Evolutionary conservation across 2,888 invertebrate genomes (phyloP).

Genomic region (Labia minor): DNA sequence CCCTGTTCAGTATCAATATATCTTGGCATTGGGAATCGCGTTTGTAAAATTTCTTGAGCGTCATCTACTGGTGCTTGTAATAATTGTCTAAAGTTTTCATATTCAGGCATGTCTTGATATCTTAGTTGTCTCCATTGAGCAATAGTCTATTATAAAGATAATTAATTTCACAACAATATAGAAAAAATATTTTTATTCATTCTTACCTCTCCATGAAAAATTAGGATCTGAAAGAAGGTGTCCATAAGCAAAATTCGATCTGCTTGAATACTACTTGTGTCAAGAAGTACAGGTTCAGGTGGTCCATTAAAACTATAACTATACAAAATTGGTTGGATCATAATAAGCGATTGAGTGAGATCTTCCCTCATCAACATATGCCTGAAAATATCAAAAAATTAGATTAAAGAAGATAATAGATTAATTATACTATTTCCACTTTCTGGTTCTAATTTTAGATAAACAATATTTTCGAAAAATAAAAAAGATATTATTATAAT

Average conservation of each 20-base stretch:
- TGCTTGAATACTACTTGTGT: constrained; percentile 94
- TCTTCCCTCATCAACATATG: constrained; percentile 97
- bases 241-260: constrained; percentile 98
- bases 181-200: not conserved
- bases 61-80: constrained; percentile 93
- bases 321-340: constrained; percentile 99
- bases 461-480: too few species aligned
- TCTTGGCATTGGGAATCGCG: constrained; percentile 94
- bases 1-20: constrained; percentile 99
- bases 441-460: not conserved
- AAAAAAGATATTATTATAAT: not conserved
- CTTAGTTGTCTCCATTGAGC: constrained; percentile 92
- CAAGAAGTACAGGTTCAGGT: constrained; percentile 92
- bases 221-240: constrained; percentile 99
- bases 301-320: constrained; percentile 97
- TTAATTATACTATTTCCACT: not conserved
- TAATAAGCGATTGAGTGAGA: constrained; percentile 91
- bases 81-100: constrained; percentile 93
- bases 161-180: not conserved
- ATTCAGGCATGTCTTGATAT: constrained; percentile 94
- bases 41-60: constrained; percentile 91
- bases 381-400: constrained; percentile 39
- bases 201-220: constrained; percentile 92
- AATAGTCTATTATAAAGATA: constrained; percentile 59
- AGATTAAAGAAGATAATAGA: not conserved